Conservation (phyloP, 2,113 vertebrate species). For the Callipepla squamata region DNA sequence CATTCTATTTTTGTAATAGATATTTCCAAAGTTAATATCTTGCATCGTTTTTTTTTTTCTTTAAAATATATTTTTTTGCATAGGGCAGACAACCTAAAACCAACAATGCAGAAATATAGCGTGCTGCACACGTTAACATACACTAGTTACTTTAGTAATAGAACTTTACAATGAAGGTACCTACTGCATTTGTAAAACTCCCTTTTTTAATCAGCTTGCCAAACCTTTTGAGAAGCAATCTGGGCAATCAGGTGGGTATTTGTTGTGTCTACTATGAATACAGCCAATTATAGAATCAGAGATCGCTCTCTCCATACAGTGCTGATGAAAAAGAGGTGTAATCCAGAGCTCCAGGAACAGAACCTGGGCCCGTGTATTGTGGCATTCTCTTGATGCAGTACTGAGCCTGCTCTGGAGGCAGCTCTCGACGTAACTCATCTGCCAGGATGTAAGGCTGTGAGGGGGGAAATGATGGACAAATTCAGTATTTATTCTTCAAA, state of each 20-base stretch:
- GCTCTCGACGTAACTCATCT: constrained; percentile 85
- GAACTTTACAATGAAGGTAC: constrained; percentile 28
- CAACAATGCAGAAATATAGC: constrained; percentile 57
- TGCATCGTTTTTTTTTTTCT: neutral
- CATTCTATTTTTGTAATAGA: constrained; percentile 13
- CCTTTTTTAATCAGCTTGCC: constrained; percentile 57
- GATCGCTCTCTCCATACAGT: constrained; percentile 89
- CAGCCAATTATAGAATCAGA: constrained; percentile 73
- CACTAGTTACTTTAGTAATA: constrained; percentile 22
- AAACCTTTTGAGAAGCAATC: constrained; percentile 71
- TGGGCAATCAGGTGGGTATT: constrained; percentile 61
- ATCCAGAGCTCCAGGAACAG: constrained; percentile 85
- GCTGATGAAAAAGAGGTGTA: constrained; percentile 87
- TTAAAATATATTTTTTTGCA: neutral
- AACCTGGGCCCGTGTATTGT: constrained; percentile 77
- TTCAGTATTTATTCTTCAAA: constrained; percentile 1
- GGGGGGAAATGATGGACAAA: constrained; percentile 6
- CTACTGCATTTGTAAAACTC: constrained; percentile 57
- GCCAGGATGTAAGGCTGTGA: constrained; percentile 85
- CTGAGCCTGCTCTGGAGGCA: constrained; percentile 88
- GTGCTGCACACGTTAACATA: constrained; percentile 32
- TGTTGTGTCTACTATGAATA: constrained; percentile 39
- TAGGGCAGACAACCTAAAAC: constrained; percentile 61
- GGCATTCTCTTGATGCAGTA: constrained; percentile 91
- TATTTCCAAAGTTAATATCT: constrained; percentile 20